Percentiles rank a stretch among this genome's conserved stretches.
These are phyloP conservation scores for Fabriciana adippe DNA, from an alignment of 2,888 invertebrate species.

Conservation along the genomic window DNA sequence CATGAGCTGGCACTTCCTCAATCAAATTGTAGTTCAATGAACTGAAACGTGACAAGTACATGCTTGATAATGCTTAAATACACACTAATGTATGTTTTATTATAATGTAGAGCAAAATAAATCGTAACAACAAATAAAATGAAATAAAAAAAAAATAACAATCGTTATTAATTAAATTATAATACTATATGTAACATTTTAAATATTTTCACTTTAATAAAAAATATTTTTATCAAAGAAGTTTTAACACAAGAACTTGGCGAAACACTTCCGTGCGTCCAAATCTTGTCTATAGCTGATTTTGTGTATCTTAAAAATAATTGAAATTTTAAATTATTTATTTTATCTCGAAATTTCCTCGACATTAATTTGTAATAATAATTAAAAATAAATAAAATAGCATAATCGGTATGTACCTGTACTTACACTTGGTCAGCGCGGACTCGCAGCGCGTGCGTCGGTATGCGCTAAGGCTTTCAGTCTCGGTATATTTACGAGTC, in stretches of 20 bases:
- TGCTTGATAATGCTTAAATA: background rate
- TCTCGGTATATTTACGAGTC: too few relatives aligned
- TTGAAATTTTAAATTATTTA: too few relatives aligned
- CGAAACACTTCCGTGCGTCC: too few relatives aligned
- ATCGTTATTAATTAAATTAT: conserved; percentile 34
- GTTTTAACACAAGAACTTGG: too few relatives aligned
- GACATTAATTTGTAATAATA: conserved; percentile 25
- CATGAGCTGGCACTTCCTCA: conserved; percentile 85
- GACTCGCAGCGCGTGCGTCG: conserved; percentile 85
- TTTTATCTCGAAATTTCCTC: too few relatives aligned
- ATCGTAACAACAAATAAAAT: background rate
- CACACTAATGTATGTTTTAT: background rate
- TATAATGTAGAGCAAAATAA: too few relatives aligned
- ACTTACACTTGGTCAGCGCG: conserved; percentile 90
- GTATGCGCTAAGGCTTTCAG: too few relatives aligned
- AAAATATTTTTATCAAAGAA: too few relatives aligned
- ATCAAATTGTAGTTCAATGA: conserved; percentile 89
- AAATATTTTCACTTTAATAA: too few relatives aligned
- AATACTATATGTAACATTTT: too few relatives aligned
- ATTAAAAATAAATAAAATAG: conserved; percentile 44
- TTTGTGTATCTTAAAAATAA: too few relatives aligned
- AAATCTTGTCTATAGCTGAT: too few relatives aligned
- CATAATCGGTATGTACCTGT: conserved; percentile 59
- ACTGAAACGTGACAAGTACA: conserved; percentile 60
- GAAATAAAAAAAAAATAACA: conserved; percentile 11